Conservation (phyloP, 2,797 vertebrate species). For the Cottoperca gobio region DNA sequence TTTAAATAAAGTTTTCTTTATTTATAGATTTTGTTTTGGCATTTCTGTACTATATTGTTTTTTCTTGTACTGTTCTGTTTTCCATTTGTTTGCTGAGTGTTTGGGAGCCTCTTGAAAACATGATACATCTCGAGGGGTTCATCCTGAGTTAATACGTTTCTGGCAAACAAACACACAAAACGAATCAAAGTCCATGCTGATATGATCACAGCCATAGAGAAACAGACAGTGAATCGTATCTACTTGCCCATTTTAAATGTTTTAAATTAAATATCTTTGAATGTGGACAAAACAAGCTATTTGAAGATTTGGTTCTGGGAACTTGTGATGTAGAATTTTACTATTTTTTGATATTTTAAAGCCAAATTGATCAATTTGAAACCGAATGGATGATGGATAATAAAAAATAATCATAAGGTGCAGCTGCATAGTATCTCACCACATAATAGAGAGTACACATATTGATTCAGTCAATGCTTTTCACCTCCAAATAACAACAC, state of each 20-base stretch:
- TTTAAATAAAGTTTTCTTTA: too few species aligned
- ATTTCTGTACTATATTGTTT: too few species aligned
- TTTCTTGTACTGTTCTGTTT: too few species aligned
- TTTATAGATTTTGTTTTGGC: too few species aligned
- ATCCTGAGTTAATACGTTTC: too few species aligned
- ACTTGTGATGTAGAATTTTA: background rate
- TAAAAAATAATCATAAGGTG: background rate
- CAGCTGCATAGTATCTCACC: background rate
- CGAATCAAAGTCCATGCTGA: too few species aligned
- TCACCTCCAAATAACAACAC: conserved; percentile 33
- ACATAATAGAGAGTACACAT: background rate
- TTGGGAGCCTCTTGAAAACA: too few species aligned
- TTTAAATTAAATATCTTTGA: background rate
- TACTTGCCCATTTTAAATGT: background rate
- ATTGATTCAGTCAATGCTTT: conserved; percentile 11
- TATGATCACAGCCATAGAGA: too few species aligned
- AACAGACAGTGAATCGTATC: background rate
- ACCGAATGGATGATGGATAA: background rate
- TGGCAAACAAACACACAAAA: too few species aligned
- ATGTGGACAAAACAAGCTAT: background rate
- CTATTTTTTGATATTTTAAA: background rate
- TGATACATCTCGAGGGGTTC: too few species aligned
- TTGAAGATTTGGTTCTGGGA: too few species aligned
- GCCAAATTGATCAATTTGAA: background rate
- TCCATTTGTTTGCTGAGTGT: too few species aligned